Conservation (phyloP, 2,888 invertebrate genomes). For the Polymixis lichenea region DNA sequence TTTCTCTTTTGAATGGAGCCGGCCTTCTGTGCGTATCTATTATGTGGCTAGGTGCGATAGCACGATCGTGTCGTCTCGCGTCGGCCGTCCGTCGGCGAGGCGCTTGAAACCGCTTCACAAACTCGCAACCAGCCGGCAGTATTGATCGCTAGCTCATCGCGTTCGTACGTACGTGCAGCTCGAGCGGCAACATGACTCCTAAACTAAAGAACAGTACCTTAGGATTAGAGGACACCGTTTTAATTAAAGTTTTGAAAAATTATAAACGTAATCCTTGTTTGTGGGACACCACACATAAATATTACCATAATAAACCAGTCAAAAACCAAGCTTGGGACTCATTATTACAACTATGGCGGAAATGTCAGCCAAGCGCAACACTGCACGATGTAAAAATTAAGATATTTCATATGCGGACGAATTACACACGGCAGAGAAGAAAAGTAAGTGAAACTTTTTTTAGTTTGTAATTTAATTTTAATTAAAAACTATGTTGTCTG, state of each 20-base stretch:
- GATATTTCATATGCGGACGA: slow-evolving; percentile 59
- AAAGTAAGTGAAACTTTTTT: slow-evolving; percentile 55
- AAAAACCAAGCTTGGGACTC: slow-evolving; percentile 40
- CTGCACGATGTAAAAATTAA: slow-evolving; percentile 55
- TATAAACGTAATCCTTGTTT: slow-evolving; percentile 51
- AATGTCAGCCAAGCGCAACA: slow-evolving; percentile 38
- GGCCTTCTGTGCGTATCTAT: neutral
- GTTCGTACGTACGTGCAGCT: slow-evolving; percentile 5
- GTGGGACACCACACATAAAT: slow-evolving; percentile 53
- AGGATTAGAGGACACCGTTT: slow-evolving; percentile 37
- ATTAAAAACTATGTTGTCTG: neutral
- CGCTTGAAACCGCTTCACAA: slow-evolving; percentile 15
- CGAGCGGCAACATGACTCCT: slow-evolving; percentile 19
- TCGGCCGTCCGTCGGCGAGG: slow-evolving; percentile 47
- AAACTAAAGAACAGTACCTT: neutral
- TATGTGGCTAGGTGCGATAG: slow-evolving; percentile 14
- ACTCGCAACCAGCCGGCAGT: slow-evolving; percentile 28
- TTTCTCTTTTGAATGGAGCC: neutral
- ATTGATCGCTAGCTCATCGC: slow-evolving; percentile 24
- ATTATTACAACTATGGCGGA: slow-evolving; percentile 51
- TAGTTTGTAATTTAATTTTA: neutral
- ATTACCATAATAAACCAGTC: slow-evolving; percentile 46
- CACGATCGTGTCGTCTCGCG: slow-evolving; percentile 24
- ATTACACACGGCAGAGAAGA: slow-evolving; percentile 61
- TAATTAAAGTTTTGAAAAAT: slow-evolving; percentile 49